Percentiles rank a stretch among this genome's conserved stretches.
These are phyloP conservation scores for Eupithecia subfuscata DNA, from an alignment of 2,888 invertebrate genomes.

Conservation along the genomic window DNA sequence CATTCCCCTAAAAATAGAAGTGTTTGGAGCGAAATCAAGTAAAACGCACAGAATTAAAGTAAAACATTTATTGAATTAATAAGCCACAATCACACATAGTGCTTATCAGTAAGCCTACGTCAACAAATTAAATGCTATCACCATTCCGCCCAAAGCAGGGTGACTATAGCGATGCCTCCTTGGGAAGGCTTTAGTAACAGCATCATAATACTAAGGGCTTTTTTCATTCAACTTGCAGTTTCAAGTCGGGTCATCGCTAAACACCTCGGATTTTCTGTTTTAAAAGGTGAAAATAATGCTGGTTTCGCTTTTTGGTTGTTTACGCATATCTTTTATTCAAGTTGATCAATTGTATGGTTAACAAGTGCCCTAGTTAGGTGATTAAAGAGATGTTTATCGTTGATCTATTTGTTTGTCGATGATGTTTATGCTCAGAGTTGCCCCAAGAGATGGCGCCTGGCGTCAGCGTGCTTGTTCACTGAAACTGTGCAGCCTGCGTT, in stretches of 20 bases:
- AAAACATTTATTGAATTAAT: conserved; percentile 24
- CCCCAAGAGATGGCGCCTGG: conserved; percentile 40
- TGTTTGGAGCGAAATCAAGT: neutral
- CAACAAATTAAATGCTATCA: conserved; percentile 7
- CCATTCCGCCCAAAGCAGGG: neutral
- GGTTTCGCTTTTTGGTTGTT: neutral
- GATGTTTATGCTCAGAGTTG: conserved; percentile 33
- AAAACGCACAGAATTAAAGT: neutral
- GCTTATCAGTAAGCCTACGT: conserved; percentile 17
- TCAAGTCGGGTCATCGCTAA: neutral
- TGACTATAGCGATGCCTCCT: neutral
- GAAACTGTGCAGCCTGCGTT: conserved; percentile 58
- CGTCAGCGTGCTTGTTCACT: conserved; percentile 52
- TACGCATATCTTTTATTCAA: too few species aligned
- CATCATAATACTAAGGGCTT: neutral
- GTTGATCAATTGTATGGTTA: neutral
- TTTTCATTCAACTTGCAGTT: neutral
- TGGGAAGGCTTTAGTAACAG: neutral
- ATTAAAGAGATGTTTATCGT: neutral
- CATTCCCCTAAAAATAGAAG: neutral
- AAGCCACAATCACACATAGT: conserved; percentile 28
- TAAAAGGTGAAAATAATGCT: neutral
- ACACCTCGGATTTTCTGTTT: neutral
- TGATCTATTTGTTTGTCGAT: neutral
- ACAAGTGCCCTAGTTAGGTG: neutral